Evolutionary conservation across 2,888 invertebrate species (phyloP).

Genomic region (Ligdia adustata): DNA sequence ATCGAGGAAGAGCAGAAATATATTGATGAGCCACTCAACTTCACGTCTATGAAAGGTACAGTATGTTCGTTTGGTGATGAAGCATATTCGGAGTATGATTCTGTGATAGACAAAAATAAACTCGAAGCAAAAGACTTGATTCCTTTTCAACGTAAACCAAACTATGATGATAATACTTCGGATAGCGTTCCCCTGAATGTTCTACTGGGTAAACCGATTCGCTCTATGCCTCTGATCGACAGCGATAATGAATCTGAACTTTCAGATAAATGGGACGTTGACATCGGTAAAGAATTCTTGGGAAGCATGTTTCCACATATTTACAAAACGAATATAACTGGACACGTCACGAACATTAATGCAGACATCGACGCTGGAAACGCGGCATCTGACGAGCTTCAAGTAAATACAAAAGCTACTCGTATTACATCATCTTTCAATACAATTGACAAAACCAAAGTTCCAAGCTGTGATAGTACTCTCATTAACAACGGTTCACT

Average conservation of each 20-base stretch:
- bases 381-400: no score
- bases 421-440: no score
- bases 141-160: not conserved
- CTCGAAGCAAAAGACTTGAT: conserved; percentile 3
- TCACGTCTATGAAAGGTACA: conserved; percentile 25
- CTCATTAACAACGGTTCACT: not conserved
- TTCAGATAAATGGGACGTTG: conserved; percentile 54
- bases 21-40: conserved; percentile 46
- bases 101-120: not conserved
- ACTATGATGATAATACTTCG: not conserved
- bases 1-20: conserved; percentile 53
- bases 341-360: no score
- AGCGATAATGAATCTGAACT: conserved; percentile 36
- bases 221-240: conserved; percentile 58
- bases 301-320: conserved; percentile 30
- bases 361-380: no score
- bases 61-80: conserved; percentile 35
- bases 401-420: no score
- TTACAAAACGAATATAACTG: conserved; percentile 2
- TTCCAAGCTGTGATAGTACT: not conserved
- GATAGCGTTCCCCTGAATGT: conserved; percentile 5
- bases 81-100: conserved; percentile 7
- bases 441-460: not conserved
- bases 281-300: conserved; percentile 40
- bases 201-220: conserved; percentile 42